Percentiles rank a stretch among this genome's conserved stretches.
These are phyloP conservation scores for Pseudolycoriella hygida DNA, from an alignment of 2,888 invertebrate species.

Conservation along the genomic window DNA sequence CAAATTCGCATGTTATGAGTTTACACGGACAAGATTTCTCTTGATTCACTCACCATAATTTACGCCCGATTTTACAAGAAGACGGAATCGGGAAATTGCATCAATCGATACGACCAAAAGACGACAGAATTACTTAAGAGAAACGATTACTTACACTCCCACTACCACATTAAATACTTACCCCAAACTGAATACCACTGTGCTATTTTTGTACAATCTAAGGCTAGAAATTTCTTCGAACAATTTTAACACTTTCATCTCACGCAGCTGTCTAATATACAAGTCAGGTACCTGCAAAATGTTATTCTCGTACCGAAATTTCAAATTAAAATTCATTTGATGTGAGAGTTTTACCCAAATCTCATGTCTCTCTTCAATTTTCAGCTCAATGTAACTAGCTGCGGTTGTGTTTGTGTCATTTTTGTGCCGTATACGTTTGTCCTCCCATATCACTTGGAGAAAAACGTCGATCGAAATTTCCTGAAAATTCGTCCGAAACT, in stretches of 20 bases:
- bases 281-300: constrained; percentile 37
- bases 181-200: constrained; percentile 46
- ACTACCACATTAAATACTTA: constrained; percentile 22
- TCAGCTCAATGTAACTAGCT: constrained; percentile 15
- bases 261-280: constrained; percentile 43
- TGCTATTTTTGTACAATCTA: constrained; percentile 40
- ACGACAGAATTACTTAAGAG: too few species aligned
- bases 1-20: too few species aligned
- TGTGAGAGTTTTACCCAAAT: constrained; percentile 14
- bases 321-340: background rate
- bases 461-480: constrained; percentile 46
- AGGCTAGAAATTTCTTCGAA: constrained; percentile 45
- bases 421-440: constrained; percentile 28
- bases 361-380: constrained; percentile 16
- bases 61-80: too few species aligned
- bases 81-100: too few species aligned
- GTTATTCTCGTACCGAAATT: too few species aligned
- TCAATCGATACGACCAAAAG: too few species aligned
- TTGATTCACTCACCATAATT: too few species aligned
- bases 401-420: constrained; percentile 10
- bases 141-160: too few species aligned
- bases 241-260: constrained; percentile 40
- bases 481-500: constrained; percentile 21
- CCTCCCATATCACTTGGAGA: constrained; percentile 45
- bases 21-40: too few species aligned